Base-by-base conservation (phyloP, 2,113 vertebrate genomes). In the Barnardius zonarius region DNA sequence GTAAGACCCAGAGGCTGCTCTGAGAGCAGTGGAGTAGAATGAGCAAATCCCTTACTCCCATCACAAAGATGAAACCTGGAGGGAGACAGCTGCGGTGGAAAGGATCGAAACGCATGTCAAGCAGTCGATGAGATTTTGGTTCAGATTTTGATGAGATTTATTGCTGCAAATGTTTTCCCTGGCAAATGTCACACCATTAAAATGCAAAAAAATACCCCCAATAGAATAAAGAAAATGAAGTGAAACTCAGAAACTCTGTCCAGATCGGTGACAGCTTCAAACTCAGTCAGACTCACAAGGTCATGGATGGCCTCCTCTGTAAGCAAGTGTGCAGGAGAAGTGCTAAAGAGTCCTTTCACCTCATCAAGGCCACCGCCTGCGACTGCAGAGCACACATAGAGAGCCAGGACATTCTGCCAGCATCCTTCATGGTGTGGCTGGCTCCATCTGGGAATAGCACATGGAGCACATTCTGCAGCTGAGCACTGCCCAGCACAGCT, bases 121-220 rank as follows among this genome's bases (percentile, higher is more conserved):
- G 83, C 15, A 92, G 72, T 75, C 94, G 67, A 93, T 82, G 86
- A 93, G 83, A 83, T 92, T 90, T 86, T 1, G 11, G 83, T 86
- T 84, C 92, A 97, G 79, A 83, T 86, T 96, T 82, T 90, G 76
- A 92, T 93, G 92, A 88, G 90, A 90, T 94, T 94, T 92, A 86
- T 72, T 73, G 73, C 83, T 85, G 83, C 52, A 95, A 95, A 92
- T 94, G 69, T 93, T 95, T 88, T 91, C 39, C 68, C 46, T 85
- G 88, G 87, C 59, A 96, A 94, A 95, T 75, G 68, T 92, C 83
- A 92, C 61, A 67, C 27, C 44, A 80, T 78, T 88, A 88, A 85
- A 95, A 93, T 62, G 46, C 2, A 82, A 93, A 86, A 78, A 41
- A 2, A 2, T 11, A 67, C 17, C 10, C 33, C 9, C 39, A 83